These are phyloP conservation scores for Palythoa grandiflora DNA, from an alignment of 92 coral and sea anemone species.

Conservation along the genomic window DNA sequence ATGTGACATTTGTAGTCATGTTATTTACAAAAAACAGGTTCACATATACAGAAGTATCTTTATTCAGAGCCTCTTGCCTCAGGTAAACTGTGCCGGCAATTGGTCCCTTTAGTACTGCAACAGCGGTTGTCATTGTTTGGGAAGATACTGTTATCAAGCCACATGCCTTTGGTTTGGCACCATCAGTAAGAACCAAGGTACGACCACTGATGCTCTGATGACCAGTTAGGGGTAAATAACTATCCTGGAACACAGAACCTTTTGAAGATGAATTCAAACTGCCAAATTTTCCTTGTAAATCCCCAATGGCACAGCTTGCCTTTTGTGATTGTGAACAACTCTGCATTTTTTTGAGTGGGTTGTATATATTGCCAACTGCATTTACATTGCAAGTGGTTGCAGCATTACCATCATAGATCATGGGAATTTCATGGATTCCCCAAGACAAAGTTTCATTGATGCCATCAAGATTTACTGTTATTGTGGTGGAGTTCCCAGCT, in stretches of 20 bases:
- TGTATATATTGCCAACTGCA: conserved; percentile 73
- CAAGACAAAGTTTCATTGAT: conserved; percentile 71
- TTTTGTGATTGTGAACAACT: conserved; percentile 39
- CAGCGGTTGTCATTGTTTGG: conserved; percentile 63
- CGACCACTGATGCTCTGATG: conserved; percentile 77
- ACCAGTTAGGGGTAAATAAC: conserved; percentile 76
- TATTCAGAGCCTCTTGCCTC: conserved; percentile 66
- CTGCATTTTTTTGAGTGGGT: conserved; percentile 69
- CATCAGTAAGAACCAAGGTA: conserved; percentile 74
- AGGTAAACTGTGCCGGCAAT: conserved; percentile 88
- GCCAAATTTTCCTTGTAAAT: conserved; percentile 80
- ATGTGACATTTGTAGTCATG: conserved; percentile 35
- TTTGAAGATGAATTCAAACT: conserved; percentile 47
- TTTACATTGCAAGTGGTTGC: conserved; percentile 67
- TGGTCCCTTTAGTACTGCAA: conserved; percentile 79
- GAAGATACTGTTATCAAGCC: conserved; percentile 71
- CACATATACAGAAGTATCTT: conserved; percentile 68
- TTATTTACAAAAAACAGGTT: conserved; percentile 80
- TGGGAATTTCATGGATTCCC: conserved; percentile 79
- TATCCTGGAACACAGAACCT: conserved; percentile 51
- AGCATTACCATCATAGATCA: conserved; percentile 88
- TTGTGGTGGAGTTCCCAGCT: conserved; percentile 56
- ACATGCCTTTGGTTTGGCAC: conserved; percentile 76
- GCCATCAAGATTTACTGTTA: conserved; percentile 77
- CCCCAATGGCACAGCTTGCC: conserved; percentile 83